phyloP scores from a whole-genome alignment of 2,113 vertebrate genomes.

The Piaya cayana region DNA sequence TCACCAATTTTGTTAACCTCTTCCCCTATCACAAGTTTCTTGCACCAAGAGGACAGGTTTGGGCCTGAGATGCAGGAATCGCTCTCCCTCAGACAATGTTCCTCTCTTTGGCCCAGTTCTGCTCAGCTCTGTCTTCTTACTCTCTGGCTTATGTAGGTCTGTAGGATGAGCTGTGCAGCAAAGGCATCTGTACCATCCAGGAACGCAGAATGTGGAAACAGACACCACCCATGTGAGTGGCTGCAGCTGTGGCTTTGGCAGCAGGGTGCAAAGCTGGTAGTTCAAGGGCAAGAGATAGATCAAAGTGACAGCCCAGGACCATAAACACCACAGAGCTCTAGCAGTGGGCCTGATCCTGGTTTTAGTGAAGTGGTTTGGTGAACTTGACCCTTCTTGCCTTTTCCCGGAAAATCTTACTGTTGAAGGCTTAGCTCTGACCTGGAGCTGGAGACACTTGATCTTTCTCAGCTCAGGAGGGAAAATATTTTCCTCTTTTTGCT shows the following conservation, averaged over 20 bases:
- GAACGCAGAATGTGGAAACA: neutral
- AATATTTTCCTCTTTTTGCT: neutral
- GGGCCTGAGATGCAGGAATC: neutral
- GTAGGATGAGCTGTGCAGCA: neutral
- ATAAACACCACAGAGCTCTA: neutral
- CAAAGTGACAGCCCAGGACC: neutral
- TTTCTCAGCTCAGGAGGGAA: neutral
- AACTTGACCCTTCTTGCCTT: neutral
- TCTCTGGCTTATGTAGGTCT: neutral
- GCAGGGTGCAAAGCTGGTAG: neutral
- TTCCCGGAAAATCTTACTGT: neutral
- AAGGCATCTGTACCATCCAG: neutral
- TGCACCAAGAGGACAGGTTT: neutral
- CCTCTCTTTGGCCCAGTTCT: neutral
- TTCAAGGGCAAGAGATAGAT: neutral
- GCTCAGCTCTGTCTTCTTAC: neutral
- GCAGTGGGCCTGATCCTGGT: neutral
- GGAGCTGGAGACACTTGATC: neutral
- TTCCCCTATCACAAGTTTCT: accelerated
- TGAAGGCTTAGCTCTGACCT: neutral
- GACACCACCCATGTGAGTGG: neutral
- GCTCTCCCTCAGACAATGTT: neutral
- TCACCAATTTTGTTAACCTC: neutral
- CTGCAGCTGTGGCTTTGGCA: neutral
- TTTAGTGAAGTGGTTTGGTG: neutral